Base-by-base conservation (phyloP, 2,888 invertebrate genomes). In the Strigamia transsilvanica region DNA sequence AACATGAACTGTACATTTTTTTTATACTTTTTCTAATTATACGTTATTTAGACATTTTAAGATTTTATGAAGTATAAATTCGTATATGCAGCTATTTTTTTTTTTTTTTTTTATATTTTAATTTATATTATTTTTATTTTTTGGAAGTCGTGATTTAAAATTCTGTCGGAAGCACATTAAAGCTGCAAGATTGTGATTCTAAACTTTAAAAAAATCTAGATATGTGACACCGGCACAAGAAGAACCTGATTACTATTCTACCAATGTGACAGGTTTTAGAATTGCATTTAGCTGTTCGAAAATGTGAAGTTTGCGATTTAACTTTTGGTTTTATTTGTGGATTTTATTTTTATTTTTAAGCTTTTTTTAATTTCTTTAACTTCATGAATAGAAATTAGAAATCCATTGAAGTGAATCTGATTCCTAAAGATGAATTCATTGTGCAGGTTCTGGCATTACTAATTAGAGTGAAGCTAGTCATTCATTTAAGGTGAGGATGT, bases 161-260 rank as follows among this genome's bases (percentile, higher is more conserved):
- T 56, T 56, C 56, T n/a, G n/a, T 56, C 18, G 2, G 18, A 18
- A 56, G 56, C n/a, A 56, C 56, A 18, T 56, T 56, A 18, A 56
- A 56, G 56, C n/a, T 56, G 18, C n/a, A 56, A 56, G 18, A 56
- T 56, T n/a, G 56, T 18, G 56, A 56, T 56, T 27, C 56, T 56
- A 56, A 56, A 18, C 21, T 5, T 56, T 2, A 18, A 56, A 56
- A 46, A 46, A 46, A 46, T n/a, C 15, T 18, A 18, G 56, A 56
- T 56, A 18, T 18, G 7, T 9, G n/a, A 18, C n/a, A 56, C n/a
- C 3, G 6, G n/a, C 15, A 56, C 6, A 56, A 56, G 18, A 18
- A 56, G 21, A 56, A 56, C 21, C 18, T 56, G 56, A 46, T 46
- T 46, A 46, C n/a, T 46, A n/a, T 46, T 46, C n/a, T 46, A n/a